A percentile compares a stretch with the other conserved stretches of the same genome.
These are phyloP conservation scores for Muricea muricata DNA, from an alignment of 92 coral and sea anemone species.

Conservation along the genomic window DNA sequence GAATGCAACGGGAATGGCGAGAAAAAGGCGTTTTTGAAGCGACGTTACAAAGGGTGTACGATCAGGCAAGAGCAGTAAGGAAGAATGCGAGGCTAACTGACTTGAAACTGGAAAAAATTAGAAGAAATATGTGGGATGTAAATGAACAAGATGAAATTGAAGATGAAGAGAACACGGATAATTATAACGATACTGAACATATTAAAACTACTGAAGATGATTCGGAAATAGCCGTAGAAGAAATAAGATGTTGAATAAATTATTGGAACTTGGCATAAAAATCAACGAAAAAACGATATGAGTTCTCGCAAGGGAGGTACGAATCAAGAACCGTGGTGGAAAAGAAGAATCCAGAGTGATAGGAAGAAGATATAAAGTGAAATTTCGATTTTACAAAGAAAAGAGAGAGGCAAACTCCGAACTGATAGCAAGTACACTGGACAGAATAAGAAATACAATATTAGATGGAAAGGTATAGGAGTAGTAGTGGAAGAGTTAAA, in stretches of 20 bases:
- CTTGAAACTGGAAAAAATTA: slow-evolving; percentile 36
- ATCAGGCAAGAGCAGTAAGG: slow-evolving; percentile 44
- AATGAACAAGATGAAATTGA: no score
- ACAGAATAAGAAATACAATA: background rate
- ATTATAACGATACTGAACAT: background rate
- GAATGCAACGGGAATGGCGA: slow-evolving; percentile 34
- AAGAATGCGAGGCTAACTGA: slow-evolving; percentile 45
- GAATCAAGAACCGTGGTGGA: slow-evolving; percentile 39
- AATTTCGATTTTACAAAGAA: slow-evolving; percentile 10
- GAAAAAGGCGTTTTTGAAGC: slow-evolving; percentile 9
- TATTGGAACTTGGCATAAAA: slow-evolving; percentile 15
- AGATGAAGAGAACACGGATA: background rate
- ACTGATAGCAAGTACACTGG: no score
- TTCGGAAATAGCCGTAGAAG: no score
- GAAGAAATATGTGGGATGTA: no score
- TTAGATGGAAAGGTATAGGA: background rate
- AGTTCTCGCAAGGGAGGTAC: background rate
- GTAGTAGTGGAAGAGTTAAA: slow-evolving; percentile 30
- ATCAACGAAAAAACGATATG: background rate
- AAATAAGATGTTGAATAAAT: background rate
- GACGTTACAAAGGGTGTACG: slow-evolving; percentile 44
- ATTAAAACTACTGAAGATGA: slow-evolving; percentile 11
- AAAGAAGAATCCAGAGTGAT: slow-evolving; percentile 26
- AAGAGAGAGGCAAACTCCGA: background rate
- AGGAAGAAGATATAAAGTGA: background rate